Evolutionary conservation across 2,113 vertebrate species (phyloP), one percentile per base, ranked within the genome.

Genomic region (Nothoprocta perdicaria): DNA sequence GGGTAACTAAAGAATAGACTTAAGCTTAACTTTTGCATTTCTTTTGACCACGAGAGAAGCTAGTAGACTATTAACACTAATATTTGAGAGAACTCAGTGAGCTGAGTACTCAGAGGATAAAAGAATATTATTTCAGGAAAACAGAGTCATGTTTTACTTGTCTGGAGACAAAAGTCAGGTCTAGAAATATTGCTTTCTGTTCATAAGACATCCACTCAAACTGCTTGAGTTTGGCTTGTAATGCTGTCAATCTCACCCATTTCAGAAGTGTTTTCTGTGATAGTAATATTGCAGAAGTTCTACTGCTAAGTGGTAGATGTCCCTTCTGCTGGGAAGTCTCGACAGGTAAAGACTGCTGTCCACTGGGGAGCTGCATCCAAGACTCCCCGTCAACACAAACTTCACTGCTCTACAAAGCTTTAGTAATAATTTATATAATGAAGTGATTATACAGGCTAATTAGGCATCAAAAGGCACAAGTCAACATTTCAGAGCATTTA

Each of bases 161-260:
- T 72, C 40, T 57, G 45, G 21, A 88, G 61, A 88, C 61, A 19
- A 93, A 1, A 72, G 48, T 89, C 11, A 35, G 62, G 17, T 80
- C 75, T 26, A 76, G 40, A 11, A 92, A 94, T 69, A 92, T 65
- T 93, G 67, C 91, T 89, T 93, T 80, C 63, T 80, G 67, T 73
- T 92, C 91, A 71, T 81, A 93, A 85, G 60, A 91, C 91, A 83
- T 79, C 89, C 79, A 93, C 93, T 79, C 91, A 89, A 63, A 73
- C 81, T 80, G 67, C 63, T 91, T 45, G 43, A 92, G 63, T 60
- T 26, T 91, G 84, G 72, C 63, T 87, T 91, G 63, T 77, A 92
- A 94, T 67, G 21, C 67, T 45, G 66, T 93, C 93, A 92, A 85
- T 94, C 89, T 74, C 57, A 84, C 72, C n/a, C 21, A 22, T 65